Percentiles rank a stretch among this genome's conserved stretches.
These are phyloP conservation scores for Papilio machaon DNA, from an alignment of 1,140 invertebrate species.

Conservation along the genomic window DNA sequence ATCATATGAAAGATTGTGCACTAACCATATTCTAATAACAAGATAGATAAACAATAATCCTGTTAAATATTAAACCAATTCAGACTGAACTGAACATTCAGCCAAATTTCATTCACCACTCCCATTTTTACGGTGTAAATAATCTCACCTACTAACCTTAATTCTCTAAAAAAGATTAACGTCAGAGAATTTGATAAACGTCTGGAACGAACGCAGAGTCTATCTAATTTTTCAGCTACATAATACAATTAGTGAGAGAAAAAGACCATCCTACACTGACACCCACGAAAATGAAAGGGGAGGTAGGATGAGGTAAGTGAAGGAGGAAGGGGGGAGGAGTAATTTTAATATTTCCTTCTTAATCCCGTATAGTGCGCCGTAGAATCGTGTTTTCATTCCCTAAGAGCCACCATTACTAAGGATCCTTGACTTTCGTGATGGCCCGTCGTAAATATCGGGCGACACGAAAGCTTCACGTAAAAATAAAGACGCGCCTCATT, in stretches of 20 bases:
- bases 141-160: not conserved
- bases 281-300: not conserved
- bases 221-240: slow-evolving; percentile 13
- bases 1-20: not conserved
- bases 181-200: slow-evolving; percentile 19
- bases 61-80: not conserved
- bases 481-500: slow-evolving; percentile 28
- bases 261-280: slow-evolving; percentile 6
- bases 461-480: slow-evolving; percentile 24
- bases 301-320: slow-evolving; percentile 6
- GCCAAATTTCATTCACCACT: not conserved
- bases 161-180: slow-evolving; percentile 10
- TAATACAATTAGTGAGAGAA: slow-evolving; percentile 20
- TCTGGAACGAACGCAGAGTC: not conserved
- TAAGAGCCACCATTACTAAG: slow-evolving; percentile 64
- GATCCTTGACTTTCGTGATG: slow-evolving; percentile 50
- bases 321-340: not conserved
- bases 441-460: slow-evolving; percentile 24
- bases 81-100: not conserved
- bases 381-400: slow-evolving; percentile 73
- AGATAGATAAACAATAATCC: not conserved
- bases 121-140: not conserved
- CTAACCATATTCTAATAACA: not conserved
- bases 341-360: slow-evolving; percentile 64
- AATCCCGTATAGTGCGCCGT: slow-evolving; percentile 68